phyloP scores from a whole-genome alignment of 2,797 vertebrate genomes.

The Channallabes apus region DNA sequence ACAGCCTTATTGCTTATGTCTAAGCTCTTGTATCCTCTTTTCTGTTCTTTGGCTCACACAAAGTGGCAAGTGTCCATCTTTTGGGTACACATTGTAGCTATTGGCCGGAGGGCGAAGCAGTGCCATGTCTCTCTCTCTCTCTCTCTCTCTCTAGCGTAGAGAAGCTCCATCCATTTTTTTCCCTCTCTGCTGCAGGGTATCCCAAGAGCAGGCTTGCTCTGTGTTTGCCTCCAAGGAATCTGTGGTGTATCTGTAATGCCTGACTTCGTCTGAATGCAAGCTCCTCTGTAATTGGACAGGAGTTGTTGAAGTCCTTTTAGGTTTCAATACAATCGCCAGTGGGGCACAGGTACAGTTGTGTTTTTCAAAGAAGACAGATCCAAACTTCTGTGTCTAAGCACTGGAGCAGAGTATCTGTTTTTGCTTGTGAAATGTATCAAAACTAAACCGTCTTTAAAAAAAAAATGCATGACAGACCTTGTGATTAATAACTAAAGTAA shows the following conservation, averaged over 20 bases:
- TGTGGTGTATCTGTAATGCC: constrained; percentile 38
- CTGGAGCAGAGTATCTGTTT: not conserved
- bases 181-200: constrained; percentile 42
- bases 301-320: constrained; percentile 39
- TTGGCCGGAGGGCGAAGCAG: constrained; percentile 41
- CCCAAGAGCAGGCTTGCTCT: constrained; percentile 41
- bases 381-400: not conserved
- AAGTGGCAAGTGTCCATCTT: constrained; percentile 49
- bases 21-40: constrained; percentile 54
- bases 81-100: constrained; percentile 47
- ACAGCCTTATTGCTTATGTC: constrained; percentile 64
- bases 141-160: not conserved
- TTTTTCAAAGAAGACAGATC: not conserved
- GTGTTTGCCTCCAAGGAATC: constrained; percentile 47
- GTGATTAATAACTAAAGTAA: not conserved
- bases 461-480: not conserved
- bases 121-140: not conserved
- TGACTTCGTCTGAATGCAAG: constrained; percentile 39
- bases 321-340: constrained; percentile 26
- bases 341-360: constrained; percentile 20
- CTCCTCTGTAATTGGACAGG: constrained; percentile 38
- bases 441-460: not conserved
- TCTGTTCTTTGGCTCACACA: constrained; percentile 47
- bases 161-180: not conserved
- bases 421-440: not conserved